Percentiles rank a stretch among this genome's conserved stretches.
Evolutionary conservation across 2,888 invertebrate species (phyloP).

Genomic region (Geophilus truncorum): DNA sequence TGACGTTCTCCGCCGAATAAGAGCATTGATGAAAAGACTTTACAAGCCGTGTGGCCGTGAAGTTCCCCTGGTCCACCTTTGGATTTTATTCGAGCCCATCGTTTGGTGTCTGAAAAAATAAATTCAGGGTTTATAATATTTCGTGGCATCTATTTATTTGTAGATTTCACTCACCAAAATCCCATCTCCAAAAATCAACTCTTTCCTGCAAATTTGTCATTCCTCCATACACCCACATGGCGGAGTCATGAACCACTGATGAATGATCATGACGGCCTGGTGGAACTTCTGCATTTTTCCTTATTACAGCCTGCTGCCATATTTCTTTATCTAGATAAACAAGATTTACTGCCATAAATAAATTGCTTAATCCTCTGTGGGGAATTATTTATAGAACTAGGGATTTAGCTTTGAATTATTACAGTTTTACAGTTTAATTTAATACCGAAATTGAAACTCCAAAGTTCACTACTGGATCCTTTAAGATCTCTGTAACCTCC

Average conservation of each 20-base stretch:
- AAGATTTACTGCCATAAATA: not conserved
- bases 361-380: not conserved
- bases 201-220: constrained; percentile 76
- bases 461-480: constrained; percentile 76
- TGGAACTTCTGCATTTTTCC: constrained; percentile 53
- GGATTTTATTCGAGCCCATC: constrained; percentile 41
- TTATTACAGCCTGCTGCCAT: constrained; percentile 61
- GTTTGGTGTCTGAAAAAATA: constrained; percentile 46
- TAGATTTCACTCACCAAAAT: constrained; percentile 64
- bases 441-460: constrained; percentile 80
- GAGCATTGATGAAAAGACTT: constrained; percentile 69
- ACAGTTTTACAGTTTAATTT: not conserved
- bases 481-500: constrained; percentile 81
- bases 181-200: constrained; percentile 73
- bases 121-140: not conserved
- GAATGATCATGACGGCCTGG: constrained; percentile 79
- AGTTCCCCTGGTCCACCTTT: constrained; percentile 61
- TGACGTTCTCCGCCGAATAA: constrained; percentile 72
- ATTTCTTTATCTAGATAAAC: constrained; percentile 68
- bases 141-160: not conserved
- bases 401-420: not conserved
- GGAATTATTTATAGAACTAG: not conserved
- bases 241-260: constrained; percentile 67
- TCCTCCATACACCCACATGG: constrained; percentile 83
- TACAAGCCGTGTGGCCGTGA: constrained; percentile 71